A percentile compares a stretch with the other conserved stretches of the same genome.
Evolutionary conservation across 2,888 invertebrate genomes (phyloP).

Genomic region (Ischnura elegans): DNA sequence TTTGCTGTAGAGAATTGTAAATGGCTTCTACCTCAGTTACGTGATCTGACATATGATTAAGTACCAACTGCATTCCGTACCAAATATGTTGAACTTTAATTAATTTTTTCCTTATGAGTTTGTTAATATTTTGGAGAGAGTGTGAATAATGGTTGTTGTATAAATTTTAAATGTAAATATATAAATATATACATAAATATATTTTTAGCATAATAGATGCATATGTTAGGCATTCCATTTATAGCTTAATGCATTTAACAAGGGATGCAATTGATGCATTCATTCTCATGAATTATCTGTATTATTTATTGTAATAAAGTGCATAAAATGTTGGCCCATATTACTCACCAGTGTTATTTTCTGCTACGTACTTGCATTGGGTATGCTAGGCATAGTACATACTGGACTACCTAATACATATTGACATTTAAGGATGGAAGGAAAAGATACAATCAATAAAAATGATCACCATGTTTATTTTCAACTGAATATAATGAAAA

Average conservation of each 20-base stretch:
- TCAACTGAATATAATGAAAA: no score
- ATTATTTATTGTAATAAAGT: constrained; percentile 3
- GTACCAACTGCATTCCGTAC: constrained; percentile 45
- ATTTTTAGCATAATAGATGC: constrained; percentile 54
- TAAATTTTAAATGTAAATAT: neutral
- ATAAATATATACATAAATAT: constrained; percentile 5
- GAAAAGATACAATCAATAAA: no score
- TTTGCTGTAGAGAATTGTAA: constrained; percentile 17
- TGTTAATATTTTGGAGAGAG: neutral
- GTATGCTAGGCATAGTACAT: no score
- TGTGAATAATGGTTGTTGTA: neutral
- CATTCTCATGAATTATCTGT: constrained; percentile 10
- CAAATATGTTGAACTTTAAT: neutral
- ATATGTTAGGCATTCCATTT: constrained; percentile 40
- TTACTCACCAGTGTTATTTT: neutral
- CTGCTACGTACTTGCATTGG: neutral
- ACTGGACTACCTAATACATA: no score
- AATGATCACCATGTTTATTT: no score
- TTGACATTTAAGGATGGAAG: no score
- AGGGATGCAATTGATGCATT: neutral
- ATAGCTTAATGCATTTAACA: constrained; percentile 16
- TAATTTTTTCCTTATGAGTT: constrained; percentile 23
- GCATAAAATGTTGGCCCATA: constrained; percentile 29
- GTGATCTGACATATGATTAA: neutral
- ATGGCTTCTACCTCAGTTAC: constrained; percentile 54